Evolutionary conservation across 2,113 vertebrate species (phyloP).

Genomic region (Patagioenas fasciata): DNA sequence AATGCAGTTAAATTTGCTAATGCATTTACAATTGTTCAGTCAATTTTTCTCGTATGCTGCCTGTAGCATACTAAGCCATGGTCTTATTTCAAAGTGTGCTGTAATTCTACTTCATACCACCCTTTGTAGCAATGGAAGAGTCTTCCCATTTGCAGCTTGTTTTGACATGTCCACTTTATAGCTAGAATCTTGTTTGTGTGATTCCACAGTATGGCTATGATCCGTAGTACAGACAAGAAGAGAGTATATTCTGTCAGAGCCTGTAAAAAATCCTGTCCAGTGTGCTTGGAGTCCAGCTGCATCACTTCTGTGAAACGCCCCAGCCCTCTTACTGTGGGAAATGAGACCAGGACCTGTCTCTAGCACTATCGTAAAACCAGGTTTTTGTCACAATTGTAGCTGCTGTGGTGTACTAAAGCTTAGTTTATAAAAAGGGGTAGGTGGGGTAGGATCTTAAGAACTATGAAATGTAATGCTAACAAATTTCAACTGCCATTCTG

Average conservation of each 20-base stretch:
- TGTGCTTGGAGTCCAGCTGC: not conserved
- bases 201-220: not conserved
- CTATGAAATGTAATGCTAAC: accelerated
- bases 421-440: not conserved
- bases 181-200: not conserved
- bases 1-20: not conserved
- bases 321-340: not conserved
- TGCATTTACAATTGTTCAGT: not conserved
- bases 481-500: not conserved
- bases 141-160: not conserved
- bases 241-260: not conserved
- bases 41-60: accelerated
- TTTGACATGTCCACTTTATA: not conserved
- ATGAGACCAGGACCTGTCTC: not conserved
- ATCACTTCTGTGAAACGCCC: not conserved
- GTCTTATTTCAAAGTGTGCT: not conserved
- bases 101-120: not conserved
- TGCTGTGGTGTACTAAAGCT: not conserved
- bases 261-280: not conserved
- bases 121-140: not conserved
- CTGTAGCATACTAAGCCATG: accelerated
- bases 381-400: not conserved
- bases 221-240: not conserved
- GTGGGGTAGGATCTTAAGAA: not conserved
- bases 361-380: not conserved